Evolutionary conservation across 2,797 vertebrate genomes (phyloP), one percentile per base, ranked within the genome.

Genomic region (Etheostoma perlongum): DNA sequence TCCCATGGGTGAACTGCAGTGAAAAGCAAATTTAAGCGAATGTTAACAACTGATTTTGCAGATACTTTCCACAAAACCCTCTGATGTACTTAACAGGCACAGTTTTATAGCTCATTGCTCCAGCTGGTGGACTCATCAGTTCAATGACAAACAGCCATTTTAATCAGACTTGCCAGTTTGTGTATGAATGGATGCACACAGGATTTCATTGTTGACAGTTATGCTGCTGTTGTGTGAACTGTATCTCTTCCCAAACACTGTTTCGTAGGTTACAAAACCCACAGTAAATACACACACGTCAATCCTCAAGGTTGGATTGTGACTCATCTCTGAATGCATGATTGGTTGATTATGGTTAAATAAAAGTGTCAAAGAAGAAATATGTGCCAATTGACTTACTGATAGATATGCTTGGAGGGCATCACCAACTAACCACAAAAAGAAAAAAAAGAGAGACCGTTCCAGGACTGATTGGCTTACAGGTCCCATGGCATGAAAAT

Each of bases 401-500:
- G 91, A 92, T 82, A 67, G 90, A 90, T 89, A 79, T 89, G 75
- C 85, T 92, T 33, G 40, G 82, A 89, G 87, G 81, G 74, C 85
- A 86, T 88, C 78, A 66, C 78, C 76, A 87, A 78, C 72, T 53
- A 74, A 79, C 81, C 83, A 27, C 87, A 88, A 12, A 76, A 63
- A 82, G 58, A 58, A 84, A 89, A 23, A 90, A 85, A 69, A 87
- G 33, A 33, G 25, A 81, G 60, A 74, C 76, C 72, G 74, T 55
- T 86, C 83, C 75, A 84, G 79, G 87, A 88, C 63, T 77, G 87
- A 92, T 88, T 83, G 85, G 78, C 70, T 67, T 25, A 30, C 5
- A 30, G 30, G 30, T 30, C 30, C 5, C 0, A 30, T 30, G 30
- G 1, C 5, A 30, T 6, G 30, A 30, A 30, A 30, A 30, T 30